These are phyloP conservation scores for Lordiphosa fenestrarum DNA, from an alignment of 2,888 invertebrate species.

Conservation along the genomic window DNA sequence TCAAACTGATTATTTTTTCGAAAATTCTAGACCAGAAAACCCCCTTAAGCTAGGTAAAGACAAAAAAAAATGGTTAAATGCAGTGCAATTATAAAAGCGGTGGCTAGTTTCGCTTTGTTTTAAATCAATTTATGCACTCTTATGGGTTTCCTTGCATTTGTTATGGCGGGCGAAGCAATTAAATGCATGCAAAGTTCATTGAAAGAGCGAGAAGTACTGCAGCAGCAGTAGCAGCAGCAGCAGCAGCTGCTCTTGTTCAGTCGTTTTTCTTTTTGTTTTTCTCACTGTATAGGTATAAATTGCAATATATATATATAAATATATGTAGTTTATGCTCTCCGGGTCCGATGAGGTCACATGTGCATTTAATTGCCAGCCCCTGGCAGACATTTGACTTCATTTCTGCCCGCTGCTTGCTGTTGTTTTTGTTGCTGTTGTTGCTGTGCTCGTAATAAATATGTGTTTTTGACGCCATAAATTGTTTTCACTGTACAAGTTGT, in stretches of 20 bases:
- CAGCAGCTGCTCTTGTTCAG: constrained; percentile 13
- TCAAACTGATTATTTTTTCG: no score
- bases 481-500: constrained; percentile 38
- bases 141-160: constrained; percentile 6
- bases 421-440: no score
- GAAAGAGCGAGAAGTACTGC: constrained; percentile 38
- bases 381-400: constrained; percentile 43
- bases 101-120: no score
- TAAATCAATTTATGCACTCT: no score
- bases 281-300: no score
- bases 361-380: constrained; percentile 49
- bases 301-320: neutral
- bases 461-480: constrained; percentile 36
- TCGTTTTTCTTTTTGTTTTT: no score
- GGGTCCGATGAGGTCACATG: constrained; percentile 25
- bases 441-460: no score
- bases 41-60: no score
- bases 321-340: constrained; percentile 11
- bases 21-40: no score
- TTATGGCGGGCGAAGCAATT: constrained; percentile 41
- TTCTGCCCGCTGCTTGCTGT: constrained; percentile 36
- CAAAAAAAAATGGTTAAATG: no score
- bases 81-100: no score
- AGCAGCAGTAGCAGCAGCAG: constrained; percentile 18
- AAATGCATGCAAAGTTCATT: constrained; percentile 61